phyloP scores from a whole-genome alignment of 2,113 vertebrate genomes.

The Gallinago jamesoni region DNA sequence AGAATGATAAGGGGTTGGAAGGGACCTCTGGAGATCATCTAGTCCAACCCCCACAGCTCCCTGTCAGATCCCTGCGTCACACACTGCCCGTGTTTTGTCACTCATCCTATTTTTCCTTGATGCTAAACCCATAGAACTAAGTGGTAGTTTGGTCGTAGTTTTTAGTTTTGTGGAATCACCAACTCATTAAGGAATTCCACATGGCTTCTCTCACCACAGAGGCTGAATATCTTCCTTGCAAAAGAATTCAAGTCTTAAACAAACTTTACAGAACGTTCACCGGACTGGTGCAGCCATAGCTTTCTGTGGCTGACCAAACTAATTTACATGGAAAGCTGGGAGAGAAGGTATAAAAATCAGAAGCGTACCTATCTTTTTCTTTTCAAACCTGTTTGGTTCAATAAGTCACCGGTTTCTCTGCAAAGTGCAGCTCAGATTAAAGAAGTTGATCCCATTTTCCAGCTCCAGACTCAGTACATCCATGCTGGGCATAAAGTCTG shows the following conservation, averaged over 20 bases:
- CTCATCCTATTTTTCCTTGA: background rate
- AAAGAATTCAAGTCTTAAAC: no score
- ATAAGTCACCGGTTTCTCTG: background rate
- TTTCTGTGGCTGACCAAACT: background rate
- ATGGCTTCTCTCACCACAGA: background rate
- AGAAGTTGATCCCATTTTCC: background rate
- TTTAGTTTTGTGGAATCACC: background rate
- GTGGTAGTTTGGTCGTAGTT: no score
- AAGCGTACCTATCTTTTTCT: no score
- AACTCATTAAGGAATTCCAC: no score
- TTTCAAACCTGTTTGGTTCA: background rate
- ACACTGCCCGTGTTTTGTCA: rapidly evolving
- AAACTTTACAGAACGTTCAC: rapidly evolving
- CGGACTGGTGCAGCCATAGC: rapidly evolving
- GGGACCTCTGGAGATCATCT: no score
- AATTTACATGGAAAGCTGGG: background rate
- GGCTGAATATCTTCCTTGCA: background rate
- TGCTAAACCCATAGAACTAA: no score
- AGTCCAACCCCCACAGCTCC: background rate
- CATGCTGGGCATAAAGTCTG: rapidly evolving
- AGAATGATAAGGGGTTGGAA: no score
- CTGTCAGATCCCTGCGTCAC: background rate
- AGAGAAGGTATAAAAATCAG: background rate
- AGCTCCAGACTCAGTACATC: background rate
- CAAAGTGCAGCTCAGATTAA: no score